Base-by-base conservation (phyloP, 2,888 invertebrate species). In the Neoitamus cyanurus region DNA sequence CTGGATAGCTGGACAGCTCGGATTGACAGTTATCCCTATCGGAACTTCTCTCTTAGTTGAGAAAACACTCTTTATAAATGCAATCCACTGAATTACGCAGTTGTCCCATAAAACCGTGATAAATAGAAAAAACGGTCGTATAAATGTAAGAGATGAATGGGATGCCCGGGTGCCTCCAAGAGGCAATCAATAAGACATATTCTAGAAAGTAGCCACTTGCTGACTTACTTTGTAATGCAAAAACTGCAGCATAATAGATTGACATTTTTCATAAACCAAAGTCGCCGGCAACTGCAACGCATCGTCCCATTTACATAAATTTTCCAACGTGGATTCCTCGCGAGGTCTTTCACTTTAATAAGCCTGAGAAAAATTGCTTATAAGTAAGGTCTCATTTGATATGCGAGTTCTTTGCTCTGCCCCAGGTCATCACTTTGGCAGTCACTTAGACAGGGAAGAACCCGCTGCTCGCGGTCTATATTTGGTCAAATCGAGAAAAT, bases 401-500 rank as follows among this genome's bases (percentile, higher is more conserved):
- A 58, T 58, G 58, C 58, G 58, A 58, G 20, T 58, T 58, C 58
- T 58, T 34, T 58, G 58, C 58, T 58, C 58, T 58, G 42, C 42
- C 11, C 7, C 58, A 58, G 58, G 20, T 58, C 20, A 58, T 58
- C 58, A 58, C 58, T 58, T 58, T 25, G 25, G 58, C 58, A 15
- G 58, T n/a, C 58, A 15, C 58, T 58, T 58, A 25, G 58, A 58
- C 58, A 58, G 15, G 58, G 58, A 58, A 58, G 58, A 58, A 9
- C 9, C 20, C 11, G 58, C 58, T 42, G 42, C n/a, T 69, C 15
- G 70, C 70, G 34, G 48, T 58, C 80, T 68, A 68, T 68, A 80
- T 80, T 80, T 80, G 80, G 48, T 68, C 30, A 80, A 80, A 80
- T 48, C 80, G 30, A 34, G 31, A 48, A 58, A 34, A 68, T 58